Conservation (phyloP, 92 coral and sea anemone genomes). For the Ricordea florida region DNA sequence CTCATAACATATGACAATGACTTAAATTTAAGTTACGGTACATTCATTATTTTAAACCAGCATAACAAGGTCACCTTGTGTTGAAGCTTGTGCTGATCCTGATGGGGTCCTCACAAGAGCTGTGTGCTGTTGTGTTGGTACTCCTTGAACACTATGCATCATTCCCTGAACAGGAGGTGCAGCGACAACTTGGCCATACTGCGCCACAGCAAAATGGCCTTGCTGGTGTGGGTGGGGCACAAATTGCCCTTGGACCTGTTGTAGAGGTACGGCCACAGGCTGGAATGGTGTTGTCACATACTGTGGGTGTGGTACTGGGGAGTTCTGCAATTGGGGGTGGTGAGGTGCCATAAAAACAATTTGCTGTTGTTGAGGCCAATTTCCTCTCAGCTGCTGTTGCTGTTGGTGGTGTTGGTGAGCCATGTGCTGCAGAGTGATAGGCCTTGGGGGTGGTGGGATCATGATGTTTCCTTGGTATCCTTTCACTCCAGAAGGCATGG, state of each 20-base stretch:
- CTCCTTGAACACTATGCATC: conserved; percentile 8
- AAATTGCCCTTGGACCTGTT: conserved; percentile 63
- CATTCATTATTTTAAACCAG: too few species aligned
- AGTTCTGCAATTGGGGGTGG: conserved; percentile 46
- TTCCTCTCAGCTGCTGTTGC: conserved; percentile 23
- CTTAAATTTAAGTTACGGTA: too few species aligned
- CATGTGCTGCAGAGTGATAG: conserved; percentile 28
- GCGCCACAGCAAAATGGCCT: conserved; percentile 52
- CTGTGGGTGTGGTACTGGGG: conserved; percentile 19
- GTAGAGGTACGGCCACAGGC: conserved; percentile 24
- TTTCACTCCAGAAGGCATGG: background rate
- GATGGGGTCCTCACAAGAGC: background rate
- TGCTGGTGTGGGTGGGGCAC: conserved; percentile 40
- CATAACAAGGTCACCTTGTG: too few species aligned
- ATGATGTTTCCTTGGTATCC: conserved; percentile 15
- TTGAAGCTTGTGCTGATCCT: conserved; percentile 1
- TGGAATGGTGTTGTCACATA: conserved; percentile 29
- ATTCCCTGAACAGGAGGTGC: conserved; percentile 19
- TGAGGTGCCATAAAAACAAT: conserved; percentile 22
- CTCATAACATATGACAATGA: too few species aligned
- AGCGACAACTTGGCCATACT: conserved; percentile 43
- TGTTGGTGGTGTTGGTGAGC: conserved; percentile 53
- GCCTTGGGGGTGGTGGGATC: conserved; percentile 30
- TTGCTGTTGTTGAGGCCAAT: conserved; percentile 64
- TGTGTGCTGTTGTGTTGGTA: conserved; percentile 16